Evolutionary conservation across 2,888 invertebrate genomes (phyloP).

Genomic region (Aleiodes alternator): DNA sequence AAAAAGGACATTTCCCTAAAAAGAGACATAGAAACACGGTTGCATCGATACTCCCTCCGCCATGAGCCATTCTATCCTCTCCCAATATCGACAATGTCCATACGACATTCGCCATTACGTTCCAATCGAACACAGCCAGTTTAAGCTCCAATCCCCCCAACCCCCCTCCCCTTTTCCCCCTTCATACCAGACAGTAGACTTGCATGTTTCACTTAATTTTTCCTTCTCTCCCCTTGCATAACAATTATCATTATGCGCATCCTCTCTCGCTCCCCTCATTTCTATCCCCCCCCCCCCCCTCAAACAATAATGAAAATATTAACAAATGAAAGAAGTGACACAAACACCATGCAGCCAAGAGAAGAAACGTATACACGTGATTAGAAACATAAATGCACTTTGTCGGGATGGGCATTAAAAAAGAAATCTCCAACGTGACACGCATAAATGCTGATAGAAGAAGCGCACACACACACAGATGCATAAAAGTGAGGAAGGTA

Average conservation of each 20-base stretch:
- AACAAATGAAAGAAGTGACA: conserved; percentile 10
- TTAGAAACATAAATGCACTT: conserved; percentile 40
- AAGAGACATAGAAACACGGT: background rate
- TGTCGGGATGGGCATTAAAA: conserved; percentile 38
- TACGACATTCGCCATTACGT: conserved; percentile 59
- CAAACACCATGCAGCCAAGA: background rate
- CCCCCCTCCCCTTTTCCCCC: too few species aligned
- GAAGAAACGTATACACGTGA: conserved; percentile 27
- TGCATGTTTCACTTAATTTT: too few species aligned
- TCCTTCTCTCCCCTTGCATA: too few species aligned
- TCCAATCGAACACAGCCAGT: conserved; percentile 61
- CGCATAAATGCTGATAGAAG: conserved; percentile 32
- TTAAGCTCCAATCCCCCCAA: too few species aligned
- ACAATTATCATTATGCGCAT: background rate
- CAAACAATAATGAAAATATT: conserved; percentile 2
- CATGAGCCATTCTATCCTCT: conserved; percentile 55
- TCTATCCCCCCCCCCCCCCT: too few species aligned
- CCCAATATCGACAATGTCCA: conserved; percentile 58
- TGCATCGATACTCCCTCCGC: background rate
- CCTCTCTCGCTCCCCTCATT: background rate
- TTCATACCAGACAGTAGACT: too few species aligned
- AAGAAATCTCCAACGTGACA: conserved; percentile 41
- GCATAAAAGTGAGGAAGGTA: background rate
- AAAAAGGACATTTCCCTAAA: background rate
- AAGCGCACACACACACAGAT: conserved; percentile 3